A percentile compares a stretch with the other conserved stretches of the same genome.
These are phyloP conservation scores for Drosophila rellima DNA, from an alignment of 2,888 invertebrate genomes.

Conservation along the genomic window DNA sequence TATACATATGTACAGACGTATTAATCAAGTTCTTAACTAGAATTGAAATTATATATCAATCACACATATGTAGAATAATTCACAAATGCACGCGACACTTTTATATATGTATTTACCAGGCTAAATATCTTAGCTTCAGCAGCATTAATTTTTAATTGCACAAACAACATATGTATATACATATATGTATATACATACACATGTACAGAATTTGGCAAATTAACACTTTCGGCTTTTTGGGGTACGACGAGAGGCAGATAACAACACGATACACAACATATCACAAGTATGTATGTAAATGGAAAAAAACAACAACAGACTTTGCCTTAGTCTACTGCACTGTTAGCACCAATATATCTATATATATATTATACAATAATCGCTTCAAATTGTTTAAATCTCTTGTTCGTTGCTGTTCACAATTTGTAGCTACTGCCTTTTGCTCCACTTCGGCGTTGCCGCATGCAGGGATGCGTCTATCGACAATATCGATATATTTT, in stretches of 20 bases:
- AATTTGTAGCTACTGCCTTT: slow-evolving; percentile 32
- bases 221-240: slow-evolving; percentile 58
- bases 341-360: slow-evolving; percentile 25
- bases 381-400: slow-evolving; percentile 31
- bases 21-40: slow-evolving; percentile 23
- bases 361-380: slow-evolving; percentile 43
- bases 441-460: slow-evolving; percentile 40
- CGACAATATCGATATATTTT: slow-evolving; percentile 43
- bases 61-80: slow-evolving; percentile 10
- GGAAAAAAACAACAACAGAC: slow-evolving; percentile 15
- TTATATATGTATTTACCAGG: slow-evolving; percentile 48
- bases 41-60: slow-evolving; percentile 29
- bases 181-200: slow-evolving; percentile 9
- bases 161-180: slow-evolving; percentile 22
- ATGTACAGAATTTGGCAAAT: slow-evolving; percentile 58
- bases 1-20: background rate
- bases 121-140: slow-evolving; percentile 23
- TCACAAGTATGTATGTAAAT: slow-evolving; percentile 27
- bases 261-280: slow-evolving; percentile 38
- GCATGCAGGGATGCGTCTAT: slow-evolving; percentile 52
- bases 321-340: slow-evolving; percentile 18
- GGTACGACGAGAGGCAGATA: slow-evolving; percentile 18
- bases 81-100: slow-evolving; percentile 16
- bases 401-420: slow-evolving; percentile 19
- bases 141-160: slow-evolving; percentile 45